Base-by-base conservation (phyloP, 2,113 vertebrate species). In the Columba livia region DNA sequence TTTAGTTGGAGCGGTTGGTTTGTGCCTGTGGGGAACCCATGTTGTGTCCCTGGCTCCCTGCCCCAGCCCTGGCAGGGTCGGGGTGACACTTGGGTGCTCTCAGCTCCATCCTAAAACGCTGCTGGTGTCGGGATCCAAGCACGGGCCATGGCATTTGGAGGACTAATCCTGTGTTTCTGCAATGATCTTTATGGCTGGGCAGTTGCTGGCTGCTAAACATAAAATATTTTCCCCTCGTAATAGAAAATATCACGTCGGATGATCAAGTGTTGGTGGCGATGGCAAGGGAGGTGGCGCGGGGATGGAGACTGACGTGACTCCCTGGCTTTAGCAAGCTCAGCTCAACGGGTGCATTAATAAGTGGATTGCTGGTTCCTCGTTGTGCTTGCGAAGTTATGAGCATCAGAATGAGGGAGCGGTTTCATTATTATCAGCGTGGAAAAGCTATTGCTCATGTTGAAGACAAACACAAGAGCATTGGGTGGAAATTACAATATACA, bases 1-100 rank as follows among this genome's bases (percentile, higher is more conserved):
- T 5, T 28, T 48, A 24, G 17, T 38, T 80, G 54, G n/a, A 73
- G 31, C 10, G 25, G n/a, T n/a, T 79, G 56, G 48, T 11, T 82
- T 0, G 0, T 51, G 67, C 34, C 36, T 23, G 29, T 29, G 0
- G 0, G 62, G 16, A 57, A 25, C 3, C 10, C 12, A 0, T 6
- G 25, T 58, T 40, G 56, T 12, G 10, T 80, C 36, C 31, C 19
- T 50, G 53, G 23, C 15, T 73, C 57, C 14, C 21, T 36, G 23
- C 40, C 61, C 61, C 19, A 4, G 25, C 15, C 5, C 77, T 34
- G 40, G 57, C 29, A 31, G n/a, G 26, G 53, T 20, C 53, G 13
- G 42, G 42, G 42, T 44, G 42, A 18, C 16, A 17, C 42, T 21
- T 21, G 36, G 32, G 15, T 75, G 51, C 9, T 57, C 42, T 56